Evolutionary conservation across 2,888 invertebrate species (phyloP).

Genomic region (Therioaphis trifolii): DNA sequence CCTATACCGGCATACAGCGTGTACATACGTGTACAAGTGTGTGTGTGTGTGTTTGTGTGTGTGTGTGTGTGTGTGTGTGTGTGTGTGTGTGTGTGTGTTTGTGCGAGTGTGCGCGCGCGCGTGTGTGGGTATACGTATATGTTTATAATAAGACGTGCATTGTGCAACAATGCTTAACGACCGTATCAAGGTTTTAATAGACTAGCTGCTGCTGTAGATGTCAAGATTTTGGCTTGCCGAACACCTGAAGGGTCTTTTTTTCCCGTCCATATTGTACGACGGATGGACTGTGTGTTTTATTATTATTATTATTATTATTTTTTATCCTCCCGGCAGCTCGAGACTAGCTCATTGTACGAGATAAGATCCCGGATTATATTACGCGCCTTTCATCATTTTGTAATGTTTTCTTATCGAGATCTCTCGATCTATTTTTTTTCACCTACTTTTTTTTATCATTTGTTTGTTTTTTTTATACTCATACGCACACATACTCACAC

Average conservation of each 20-base stretch:
- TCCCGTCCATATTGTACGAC: not conserved
- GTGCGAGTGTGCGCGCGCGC: no score
- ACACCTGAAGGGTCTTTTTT: slow-evolving; percentile 54
- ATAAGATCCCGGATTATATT: slow-evolving; percentile 61
- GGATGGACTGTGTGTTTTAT: slow-evolving; percentile 1
- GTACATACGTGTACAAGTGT: not conserved
- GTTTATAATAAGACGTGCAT: not conserved
- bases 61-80: no score
- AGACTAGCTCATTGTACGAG: slow-evolving; percentile 54
- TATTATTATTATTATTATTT: slow-evolving; percentile 42
- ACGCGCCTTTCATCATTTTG: slow-evolving; percentile 61
- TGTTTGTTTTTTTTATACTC: slow-evolving; percentile 38
- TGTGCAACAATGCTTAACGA: slow-evolving; percentile 48
- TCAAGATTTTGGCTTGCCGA: slow-evolving; percentile 57
- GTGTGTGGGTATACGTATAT: not conserved
- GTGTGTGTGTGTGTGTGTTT: no score
- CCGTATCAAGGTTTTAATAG: slow-evolving; percentile 44
- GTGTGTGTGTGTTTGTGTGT: not conserved
- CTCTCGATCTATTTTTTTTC: slow-evolving; percentile 57
- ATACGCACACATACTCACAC: not conserved
- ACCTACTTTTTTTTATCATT: slow-evolving; percentile 54
- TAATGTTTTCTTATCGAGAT: slow-evolving; percentile 62
- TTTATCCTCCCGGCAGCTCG: slow-evolving; percentile 20
- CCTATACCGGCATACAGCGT: slow-evolving; percentile 18
- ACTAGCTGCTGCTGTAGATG: slow-evolving; percentile 32